A percentile compares a stretch with the other conserved stretches of the same genome.
These are phyloP conservation scores for Rhinophrynus dorsalis DNA, from an alignment of 2,797 vertebrate species.

Conservation along the genomic window DNA sequence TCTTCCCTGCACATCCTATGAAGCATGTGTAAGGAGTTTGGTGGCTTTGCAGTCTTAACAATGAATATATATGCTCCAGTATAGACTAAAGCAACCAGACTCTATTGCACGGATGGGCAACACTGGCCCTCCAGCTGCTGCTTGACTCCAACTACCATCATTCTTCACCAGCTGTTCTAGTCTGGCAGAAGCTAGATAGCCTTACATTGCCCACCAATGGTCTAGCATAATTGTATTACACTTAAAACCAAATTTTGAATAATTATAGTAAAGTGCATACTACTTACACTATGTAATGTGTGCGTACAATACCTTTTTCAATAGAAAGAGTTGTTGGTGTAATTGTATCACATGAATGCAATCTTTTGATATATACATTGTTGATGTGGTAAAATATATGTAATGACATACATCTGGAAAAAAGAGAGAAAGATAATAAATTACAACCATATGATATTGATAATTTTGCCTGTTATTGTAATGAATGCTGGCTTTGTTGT, in stretches of 20 bases:
- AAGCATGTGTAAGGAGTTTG: no score
- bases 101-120: no score
- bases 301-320: conserved; percentile 17
- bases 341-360: conserved; percentile 35
- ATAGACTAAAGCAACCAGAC: no score
- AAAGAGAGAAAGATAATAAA: no score
- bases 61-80: no score
- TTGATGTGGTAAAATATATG: conserved; percentile 9
- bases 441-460: background rate
- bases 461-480: background rate
- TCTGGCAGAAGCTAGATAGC: no score
- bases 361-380: conserved; percentile 18
- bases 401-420: conserved; percentile 28
- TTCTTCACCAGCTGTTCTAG: no score
- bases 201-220: conserved; percentile 8
- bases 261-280: conserved; percentile 10
- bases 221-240: conserved; percentile 10
- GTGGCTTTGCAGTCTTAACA: no score
- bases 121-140: no score
- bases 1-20: no score
- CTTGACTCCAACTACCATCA: no score
- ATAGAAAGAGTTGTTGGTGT: background rate
- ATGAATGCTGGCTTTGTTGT: background rate
- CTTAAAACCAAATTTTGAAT: conserved; percentile 26
- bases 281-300: conserved; percentile 35